phyloP scores from a whole-genome alignment of 35 echinoderm and acorn worm species.

The Acanthaster planci region DNA sequence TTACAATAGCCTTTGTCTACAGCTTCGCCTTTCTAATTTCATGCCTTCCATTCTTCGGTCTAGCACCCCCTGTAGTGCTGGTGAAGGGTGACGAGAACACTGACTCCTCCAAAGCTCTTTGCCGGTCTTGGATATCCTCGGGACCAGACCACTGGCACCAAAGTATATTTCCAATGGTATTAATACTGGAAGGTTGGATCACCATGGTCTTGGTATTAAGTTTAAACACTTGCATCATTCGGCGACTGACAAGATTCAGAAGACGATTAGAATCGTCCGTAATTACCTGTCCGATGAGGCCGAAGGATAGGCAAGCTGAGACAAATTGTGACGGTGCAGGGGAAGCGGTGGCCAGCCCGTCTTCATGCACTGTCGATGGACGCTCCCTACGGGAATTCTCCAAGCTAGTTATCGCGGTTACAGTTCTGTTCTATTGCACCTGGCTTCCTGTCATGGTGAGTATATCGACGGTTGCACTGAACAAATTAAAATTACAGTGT shows the following conservation, averaged over 20 bases:
- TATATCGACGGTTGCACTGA: background rate
- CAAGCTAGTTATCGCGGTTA: constrained; percentile 76
- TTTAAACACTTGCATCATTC: constrained; percentile 73
- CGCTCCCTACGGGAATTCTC: constrained; percentile 76
- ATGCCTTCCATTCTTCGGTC: constrained; percentile 73
- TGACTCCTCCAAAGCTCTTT: constrained; percentile 31
- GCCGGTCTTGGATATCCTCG: constrained; percentile 79
- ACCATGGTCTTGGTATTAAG: constrained; percentile 75
- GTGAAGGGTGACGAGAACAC: constrained; percentile 24
- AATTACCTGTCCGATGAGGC: constrained; percentile 52
- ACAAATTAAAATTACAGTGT: too few species aligned
- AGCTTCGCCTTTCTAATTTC: constrained; percentile 68
- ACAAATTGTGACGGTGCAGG: background rate
- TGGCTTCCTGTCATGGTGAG: constrained; percentile 95
- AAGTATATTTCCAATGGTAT: constrained; percentile 60
- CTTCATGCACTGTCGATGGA: background rate
- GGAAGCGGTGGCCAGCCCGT: background rate
- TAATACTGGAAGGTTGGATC: constrained; percentile 72
- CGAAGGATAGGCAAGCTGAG: constrained; percentile 14
- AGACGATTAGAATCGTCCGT: constrained; percentile 53
- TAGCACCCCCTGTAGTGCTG: constrained; percentile 70
- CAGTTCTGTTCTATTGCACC: constrained; percentile 89
- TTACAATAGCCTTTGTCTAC: constrained; percentile 67
- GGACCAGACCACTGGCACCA: constrained; percentile 72
- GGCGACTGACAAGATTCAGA: constrained; percentile 62